Base-by-base conservation (phyloP, 2,113 vertebrate species). In the Piaya cayana region DNA sequence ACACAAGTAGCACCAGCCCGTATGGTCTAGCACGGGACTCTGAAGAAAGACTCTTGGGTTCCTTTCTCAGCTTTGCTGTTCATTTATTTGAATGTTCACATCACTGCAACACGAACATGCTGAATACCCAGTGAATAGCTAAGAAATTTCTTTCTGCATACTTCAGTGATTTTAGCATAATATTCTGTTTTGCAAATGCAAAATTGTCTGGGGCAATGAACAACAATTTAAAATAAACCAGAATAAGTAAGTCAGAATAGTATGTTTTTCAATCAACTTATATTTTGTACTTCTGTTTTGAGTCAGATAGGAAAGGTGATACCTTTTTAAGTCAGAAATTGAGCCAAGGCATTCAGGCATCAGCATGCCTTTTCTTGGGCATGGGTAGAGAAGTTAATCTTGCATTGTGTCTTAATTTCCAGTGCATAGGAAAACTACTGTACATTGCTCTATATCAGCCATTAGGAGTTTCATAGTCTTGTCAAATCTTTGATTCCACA, bases 91-190 rank as follows among this genome's bases (percentile, higher is more conserved):
- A 71, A 42, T 27, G 8, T 39, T 83, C 52, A n/a, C 43, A 64
- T 67, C 39, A 52, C 20, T 49, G 26, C 32, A 56, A n/a, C 39
- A 70, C 0, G 3, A 81, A 43, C 16, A 55, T 45, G 22, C 22
- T 0, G 0, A 89, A 82, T 29, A 17, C 34, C 39, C 6, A 90
- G 43, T 52, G 79, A 90, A 58, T 56, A 68, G 30, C 43, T 81
- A 42, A 90, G 53, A 94, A 79, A 77, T 92, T 81, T 82, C 52
- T 53, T 86, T 39, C 62, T 52, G 64, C 71, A 90, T 82, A 91
- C 71, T 94, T 82, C 75, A 94, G 23, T 88, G 79, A 71, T 93
- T 97, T 96, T 83, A 88, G 71, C 14, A 19, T 83, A 83, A 90
- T 86, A 55, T 56, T 91, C 85, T 83, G 60, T 81, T 67, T 91